phyloP scores from a whole-genome alignment of 2,888 invertebrate species.

The Mechanitis mazaeus region DNA sequence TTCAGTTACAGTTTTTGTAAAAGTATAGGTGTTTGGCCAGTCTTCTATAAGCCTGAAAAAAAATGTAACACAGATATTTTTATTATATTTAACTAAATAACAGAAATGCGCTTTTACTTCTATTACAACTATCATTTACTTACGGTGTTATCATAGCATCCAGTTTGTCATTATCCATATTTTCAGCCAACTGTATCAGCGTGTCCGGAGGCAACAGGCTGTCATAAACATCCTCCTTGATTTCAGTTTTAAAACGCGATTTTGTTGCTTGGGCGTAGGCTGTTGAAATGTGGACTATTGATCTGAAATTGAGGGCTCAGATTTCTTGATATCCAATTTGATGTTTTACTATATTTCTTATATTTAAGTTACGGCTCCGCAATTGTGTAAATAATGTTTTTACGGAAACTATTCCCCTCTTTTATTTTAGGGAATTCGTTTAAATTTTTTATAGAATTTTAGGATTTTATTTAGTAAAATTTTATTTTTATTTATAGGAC shows the following conservation, averaged over 20 bases:
- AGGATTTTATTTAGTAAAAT: no score
- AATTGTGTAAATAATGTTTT: no score
- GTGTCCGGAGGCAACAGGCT: conserved; percentile 31
- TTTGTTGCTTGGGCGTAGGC: conserved; percentile 62
- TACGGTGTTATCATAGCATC: background rate
- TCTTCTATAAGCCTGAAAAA: background rate
- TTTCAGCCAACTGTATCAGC: conserved; percentile 38
- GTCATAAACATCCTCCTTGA: conserved; percentile 35
- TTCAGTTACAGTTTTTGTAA: conserved; percentile 8
- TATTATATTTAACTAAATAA: background rate
- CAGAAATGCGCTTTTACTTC: no score
- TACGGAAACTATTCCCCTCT: no score
- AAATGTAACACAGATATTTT: background rate
- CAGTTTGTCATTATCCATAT: conserved; percentile 20
- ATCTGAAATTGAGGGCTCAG: background rate
- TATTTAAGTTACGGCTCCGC: no score
- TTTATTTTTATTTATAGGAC: no score
- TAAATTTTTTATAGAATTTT: no score
- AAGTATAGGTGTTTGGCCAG: conserved; percentile 11
- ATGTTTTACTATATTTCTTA: background rate
- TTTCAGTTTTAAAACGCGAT: conserved; percentile 17
- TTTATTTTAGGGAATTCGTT: no score
- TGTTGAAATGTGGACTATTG: conserved; percentile 39
- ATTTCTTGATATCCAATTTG: background rate
- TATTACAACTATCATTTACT: background rate